Evolutionary conservation across 1,140 invertebrate genomes (phyloP).

Genomic region (Cardiocondyla obscurior): DNA sequence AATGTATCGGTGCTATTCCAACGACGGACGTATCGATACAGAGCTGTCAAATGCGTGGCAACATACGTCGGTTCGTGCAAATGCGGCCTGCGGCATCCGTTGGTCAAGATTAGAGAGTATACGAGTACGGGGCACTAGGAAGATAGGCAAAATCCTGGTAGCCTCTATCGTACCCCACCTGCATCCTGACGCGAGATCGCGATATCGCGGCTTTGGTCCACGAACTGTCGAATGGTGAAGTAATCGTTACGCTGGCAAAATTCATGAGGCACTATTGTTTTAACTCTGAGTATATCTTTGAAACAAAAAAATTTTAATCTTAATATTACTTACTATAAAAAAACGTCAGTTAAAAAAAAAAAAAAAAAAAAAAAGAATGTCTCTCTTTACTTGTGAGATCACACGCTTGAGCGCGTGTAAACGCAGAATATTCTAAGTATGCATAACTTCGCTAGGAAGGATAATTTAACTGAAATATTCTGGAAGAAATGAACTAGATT

Average conservation of each 20-base stretch:
- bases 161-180: constrained; percentile 40
- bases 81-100: constrained; percentile 58
- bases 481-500: neutral
- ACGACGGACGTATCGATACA: constrained; percentile 52
- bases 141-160: constrained; percentile 65
- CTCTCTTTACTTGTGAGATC: too few relatives aligned
- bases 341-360: too few relatives aligned
- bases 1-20: constrained; percentile 19
- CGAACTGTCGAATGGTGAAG: constrained; percentile 52
- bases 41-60: constrained; percentile 43
- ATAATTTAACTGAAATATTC: constrained; percentile 16
- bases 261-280: constrained; percentile 3
- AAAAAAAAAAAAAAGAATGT: too few relatives aligned
- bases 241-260: constrained; percentile 9
- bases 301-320: neutral
- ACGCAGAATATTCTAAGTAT: neutral
- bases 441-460: neutral
- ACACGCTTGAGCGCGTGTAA: neutral
- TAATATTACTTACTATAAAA: too few relatives aligned
- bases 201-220: constrained; percentile 52
- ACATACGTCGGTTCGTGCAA: constrained; percentile 57
- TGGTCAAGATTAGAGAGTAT: constrained; percentile 67
- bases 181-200: constrained; percentile 31
- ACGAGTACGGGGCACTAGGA: constrained; percentile 32
- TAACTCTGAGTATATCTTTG: neutral